Base-by-base conservation (phyloP, 2,888 invertebrate genomes). In the Lapara coniferarum region DNA sequence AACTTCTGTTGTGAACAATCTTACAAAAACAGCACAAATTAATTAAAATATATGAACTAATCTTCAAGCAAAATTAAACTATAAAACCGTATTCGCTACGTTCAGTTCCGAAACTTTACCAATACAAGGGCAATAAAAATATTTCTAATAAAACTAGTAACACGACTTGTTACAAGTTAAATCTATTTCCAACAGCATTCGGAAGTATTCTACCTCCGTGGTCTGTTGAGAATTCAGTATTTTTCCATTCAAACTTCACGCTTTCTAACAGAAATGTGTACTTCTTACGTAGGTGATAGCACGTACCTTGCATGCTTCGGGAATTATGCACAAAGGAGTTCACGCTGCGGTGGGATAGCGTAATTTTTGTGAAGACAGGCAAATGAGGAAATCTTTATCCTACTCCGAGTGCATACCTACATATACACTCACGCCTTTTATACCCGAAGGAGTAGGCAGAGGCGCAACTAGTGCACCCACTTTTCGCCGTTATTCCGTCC, bases 221-320 rank as follows among this genome's bases (percentile, higher is more conserved):
- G 71, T 70, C 76, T 72, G 70, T 58, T 67, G 76, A 71, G 75
- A 74, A 63, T 75, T 73, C 68, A 71, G 58, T 66, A 69, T 72
- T 75, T 70, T 75, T 69, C 70, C 70, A 72, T 71, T 73, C 66
- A 66, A 71, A 73, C 71, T 72, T 74, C 70, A 70, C 71, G 74
- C 71, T 70, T 70, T 56, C 70, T 68, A 69, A 55, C 66, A 53
- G 30, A 66, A n/a, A 66, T 71, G 67, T 44, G 58, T 67, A 69
- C 55, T 72, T 72, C 55, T 71, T 66, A 66, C 53, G 46, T 13
- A 14, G 30, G 30, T 52, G 52, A 13, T 66, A 53, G 49, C 8
- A n/a, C 19, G 66, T 66, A 66, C 30, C 30, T 51, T 14, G 66
- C 19, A 30, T 37, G 52, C 30, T 25, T 66, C 12, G 46, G 10